phyloP scores from a whole-genome alignment of 2,888 invertebrate species.

The Pandemis cinnamomeana region DNA sequence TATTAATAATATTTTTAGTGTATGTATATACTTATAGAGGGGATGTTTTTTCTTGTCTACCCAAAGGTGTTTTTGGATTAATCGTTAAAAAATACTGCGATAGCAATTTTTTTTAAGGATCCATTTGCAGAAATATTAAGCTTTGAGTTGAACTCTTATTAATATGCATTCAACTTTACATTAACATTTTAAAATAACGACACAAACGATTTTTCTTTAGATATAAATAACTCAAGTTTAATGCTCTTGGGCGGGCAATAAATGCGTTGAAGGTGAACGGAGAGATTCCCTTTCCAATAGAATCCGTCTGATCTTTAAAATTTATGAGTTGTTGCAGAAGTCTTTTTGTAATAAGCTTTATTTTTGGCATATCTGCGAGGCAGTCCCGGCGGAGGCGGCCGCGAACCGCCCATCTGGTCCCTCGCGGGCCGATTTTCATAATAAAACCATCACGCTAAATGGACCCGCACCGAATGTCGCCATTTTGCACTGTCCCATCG shows the following conservation, averaged over 20 bases:
- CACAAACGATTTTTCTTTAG: constrained; percentile 2
- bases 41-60: no score
- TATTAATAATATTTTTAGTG: no score
- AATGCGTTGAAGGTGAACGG: constrained; percentile 21
- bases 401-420: constrained; percentile 48
- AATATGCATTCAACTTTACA: constrained; percentile 7
- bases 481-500: constrained; percentile 54
- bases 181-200: constrained; percentile 24
- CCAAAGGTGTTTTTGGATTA: no score
- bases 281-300: constrained; percentile 14
- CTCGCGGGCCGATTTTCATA: constrained; percentile 71
- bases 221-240: constrained; percentile 16
- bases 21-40: no score
- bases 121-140: neutral
- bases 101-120: no score
- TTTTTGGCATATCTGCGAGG: constrained; percentile 34
- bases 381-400: constrained; percentile 36
- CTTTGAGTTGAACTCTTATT: neutral
- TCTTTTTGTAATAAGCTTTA: constrained; percentile 39
- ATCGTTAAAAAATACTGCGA: no score
- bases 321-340: constrained; percentile 36
- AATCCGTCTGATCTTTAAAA: constrained; percentile 36
- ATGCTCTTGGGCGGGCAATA: constrained; percentile 11
- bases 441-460: constrained; percentile 75
- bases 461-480: constrained; percentile 61